A percentile compares a stretch with the other conserved stretches of the same genome.
Conservation (phyloP, 2,888 invertebrate genomes). For the Thyatira batis region DNA sequence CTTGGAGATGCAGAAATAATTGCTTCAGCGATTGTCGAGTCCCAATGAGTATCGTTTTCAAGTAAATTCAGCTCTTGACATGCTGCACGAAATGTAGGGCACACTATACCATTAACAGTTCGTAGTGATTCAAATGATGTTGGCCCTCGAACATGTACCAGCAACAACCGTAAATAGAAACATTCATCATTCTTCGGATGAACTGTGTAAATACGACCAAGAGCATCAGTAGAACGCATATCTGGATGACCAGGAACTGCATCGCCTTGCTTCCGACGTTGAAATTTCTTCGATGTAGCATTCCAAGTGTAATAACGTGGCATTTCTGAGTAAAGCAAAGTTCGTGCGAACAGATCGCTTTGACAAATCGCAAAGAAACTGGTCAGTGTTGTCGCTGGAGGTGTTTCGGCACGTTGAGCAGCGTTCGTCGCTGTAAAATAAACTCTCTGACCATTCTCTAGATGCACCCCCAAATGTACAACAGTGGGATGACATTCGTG, state of each 20-base stretch:
- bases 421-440: background rate
- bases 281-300: background rate
- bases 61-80: background rate
- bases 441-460: background rate
- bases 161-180: background rate
- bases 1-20: constrained; percentile 18
- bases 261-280: background rate
- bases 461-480: background rate
- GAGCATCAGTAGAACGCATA: background rate
- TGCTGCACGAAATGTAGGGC: background rate
- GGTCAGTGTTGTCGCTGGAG: background rate
- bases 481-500: background rate
- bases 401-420: background rate
- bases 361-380: background rate
- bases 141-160: background rate
- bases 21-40: constrained; percentile 24
- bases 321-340: background rate
- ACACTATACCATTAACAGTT: background rate
- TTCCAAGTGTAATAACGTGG: background rate
- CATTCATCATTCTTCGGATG: background rate
- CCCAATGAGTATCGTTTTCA: constrained; percentile 20
- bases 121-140: background rate
- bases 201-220: background rate
- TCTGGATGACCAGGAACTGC: background rate
- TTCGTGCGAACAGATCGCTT: background rate